Evolutionary conservation across 1,140 invertebrate species (phyloP).

Genomic region (Bombus turneri): DNA sequence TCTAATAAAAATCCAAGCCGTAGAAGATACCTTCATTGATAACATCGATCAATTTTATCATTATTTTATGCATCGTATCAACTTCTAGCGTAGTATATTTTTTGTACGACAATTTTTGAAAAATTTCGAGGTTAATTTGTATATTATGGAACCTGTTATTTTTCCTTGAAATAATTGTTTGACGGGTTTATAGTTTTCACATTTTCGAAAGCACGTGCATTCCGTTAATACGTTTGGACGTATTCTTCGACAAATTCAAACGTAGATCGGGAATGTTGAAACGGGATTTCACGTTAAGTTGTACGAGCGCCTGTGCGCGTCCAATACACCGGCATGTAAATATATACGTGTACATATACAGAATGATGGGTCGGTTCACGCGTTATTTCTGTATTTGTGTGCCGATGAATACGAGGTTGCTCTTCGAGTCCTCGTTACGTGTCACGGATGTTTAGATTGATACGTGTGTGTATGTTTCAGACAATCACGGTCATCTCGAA

Average conservation of each 20-base stretch:
- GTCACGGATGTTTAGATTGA: constrained; percentile 70
- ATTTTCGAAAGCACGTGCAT: background rate
- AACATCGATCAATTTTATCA: background rate
- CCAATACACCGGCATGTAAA: constrained; percentile 6
- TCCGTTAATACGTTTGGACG: constrained; percentile 53
- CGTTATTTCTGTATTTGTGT: constrained; percentile 40
- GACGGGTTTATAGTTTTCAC: too few species aligned
- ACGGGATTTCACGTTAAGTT: constrained; percentile 65
- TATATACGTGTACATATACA: background rate
- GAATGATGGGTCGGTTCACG: constrained; percentile 42
- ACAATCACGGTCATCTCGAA: constrained; percentile 63
- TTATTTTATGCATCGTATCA: background rate
- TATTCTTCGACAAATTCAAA: constrained; percentile 49
- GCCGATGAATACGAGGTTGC: constrained; percentile 56
- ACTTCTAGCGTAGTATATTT: background rate
- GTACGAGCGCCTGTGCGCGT: constrained; percentile 19
- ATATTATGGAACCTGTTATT: background rate
- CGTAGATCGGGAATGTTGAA: constrained; percentile 63
- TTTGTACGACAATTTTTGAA: background rate
- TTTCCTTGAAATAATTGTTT: background rate
- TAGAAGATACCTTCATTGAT: background rate
- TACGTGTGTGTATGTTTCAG: constrained; percentile 59
- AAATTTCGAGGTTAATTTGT: too few species aligned
- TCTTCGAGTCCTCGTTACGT: constrained; percentile 68
- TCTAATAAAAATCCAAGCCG: background rate